Evolutionary conservation across 64 coral and sea anemone species (phyloP), one percentile per base, ranked within the genome.

Genomic region (Montipora efflorescens): DNA sequence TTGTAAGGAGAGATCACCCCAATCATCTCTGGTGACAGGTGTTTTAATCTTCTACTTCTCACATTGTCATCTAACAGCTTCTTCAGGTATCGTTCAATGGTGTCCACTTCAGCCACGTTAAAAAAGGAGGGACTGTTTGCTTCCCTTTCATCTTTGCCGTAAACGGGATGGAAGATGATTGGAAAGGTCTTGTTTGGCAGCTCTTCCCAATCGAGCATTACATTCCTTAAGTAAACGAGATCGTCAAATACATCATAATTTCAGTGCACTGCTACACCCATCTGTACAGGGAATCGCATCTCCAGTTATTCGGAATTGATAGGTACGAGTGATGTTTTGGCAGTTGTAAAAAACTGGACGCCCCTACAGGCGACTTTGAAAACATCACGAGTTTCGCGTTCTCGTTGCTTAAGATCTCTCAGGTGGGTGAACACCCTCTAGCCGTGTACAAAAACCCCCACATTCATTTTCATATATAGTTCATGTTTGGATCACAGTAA

Each of bases 1-100:
- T 88, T 95, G 84, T 95, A 95, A 36, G 94, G 94, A 8, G 94
- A 89, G 16, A 95, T 92, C 19, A 95, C 88, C 8, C 94, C 94
- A 89, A 96, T 92, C 84, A 92, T 96, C 57, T 96, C 94, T 28
- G 94, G 94, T 20, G 47, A 77, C 20, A 96, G 9, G 8, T 89
- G 87, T 61, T 88, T 74, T 18, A 92, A 75, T 58, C 75, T 73
- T 53, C 59, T 80, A 59, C 90, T 92, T 82, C 94, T 92, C 20
- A 78, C 90, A 2, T 67, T 89, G 11, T 89, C 71, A 47, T 96
- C 94, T 43, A 96, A 64, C 25, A 96, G 94, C 66, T 96, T 96
- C 90, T 62, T 96, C 19, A 96, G 76, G 48, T 96, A 96, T 7
- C 72, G 84, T 21, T 96, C 94, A 89, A 96, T 84, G 18, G 94